Base-by-base conservation (phyloP, 2,113 vertebrate species). In the Ammodytes marinus region DNA sequence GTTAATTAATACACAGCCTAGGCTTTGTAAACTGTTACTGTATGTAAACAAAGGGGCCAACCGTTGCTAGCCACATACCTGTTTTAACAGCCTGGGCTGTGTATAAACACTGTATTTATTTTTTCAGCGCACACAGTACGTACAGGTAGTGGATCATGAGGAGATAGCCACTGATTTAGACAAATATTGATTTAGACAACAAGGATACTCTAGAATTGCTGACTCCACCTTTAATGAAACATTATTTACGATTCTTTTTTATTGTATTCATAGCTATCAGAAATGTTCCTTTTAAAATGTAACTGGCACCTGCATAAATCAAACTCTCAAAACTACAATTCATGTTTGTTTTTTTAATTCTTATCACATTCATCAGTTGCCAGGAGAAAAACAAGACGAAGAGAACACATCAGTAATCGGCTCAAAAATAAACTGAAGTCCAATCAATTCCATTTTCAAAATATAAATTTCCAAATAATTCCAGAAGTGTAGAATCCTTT, bases 321-420 rank as follows among this genome's bases (percentile, higher is more conserved):
- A 54, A 72, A 43, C 8, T 46, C 8, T 3, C 8, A 15, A 5
- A 17, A 49, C 49, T 70, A 49, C 13, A 47, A 76, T 61, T 69
- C 10, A 39, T 12, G 8, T 53, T 55, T 5, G 8, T 5, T 57
- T 39, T 85, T 75, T 27, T 27, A 27, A 66, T 87, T 87, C 6
- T 53, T 12, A 40, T 68, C 45, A 76, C 67, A 78, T 80, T 73
- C 60, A 59, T 77, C n/a, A 54, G 49, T 54, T 66, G 0, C 37
- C 43, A 77, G 66, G 54, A 35, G 17, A 19, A 52, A 70, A 27
- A 67, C n/a, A 64, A 1, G 3, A 19, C 19, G 68, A 50, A n/a
- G 45, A 49, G 53, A 46, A 39, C 14, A 42, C 4, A 47, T n/a
- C 35, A 39, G 59, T 5, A 19, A 68, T 57, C 1, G 45, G 65